A percentile compares a stretch with the other conserved stretches of the same genome.
Conservation (phyloP, 2,888 invertebrate species). For the Rhagonycha fulva region DNA sequence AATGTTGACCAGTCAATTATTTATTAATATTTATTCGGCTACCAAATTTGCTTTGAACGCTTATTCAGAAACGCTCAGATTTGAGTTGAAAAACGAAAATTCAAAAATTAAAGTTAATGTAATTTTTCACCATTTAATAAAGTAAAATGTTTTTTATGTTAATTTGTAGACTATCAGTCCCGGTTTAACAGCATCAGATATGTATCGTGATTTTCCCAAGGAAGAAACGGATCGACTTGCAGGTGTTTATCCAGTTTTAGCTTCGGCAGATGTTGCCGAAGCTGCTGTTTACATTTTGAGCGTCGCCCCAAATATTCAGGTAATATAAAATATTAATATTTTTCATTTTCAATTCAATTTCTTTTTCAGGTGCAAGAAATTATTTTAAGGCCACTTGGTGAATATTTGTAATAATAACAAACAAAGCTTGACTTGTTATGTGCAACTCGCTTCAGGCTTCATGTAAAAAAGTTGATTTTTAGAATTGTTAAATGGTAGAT, state of each 20-base stretch:
- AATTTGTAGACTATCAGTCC: slow-evolving; percentile 5
- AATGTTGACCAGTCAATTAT: neutral
- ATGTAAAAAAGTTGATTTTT: neutral
- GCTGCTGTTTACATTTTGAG: neutral
- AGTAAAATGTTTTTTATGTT: neutral
- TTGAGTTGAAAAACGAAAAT: slow-evolving; percentile 7
- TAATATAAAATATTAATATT: neutral
- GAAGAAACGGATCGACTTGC: neutral
- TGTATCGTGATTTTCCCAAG: neutral
- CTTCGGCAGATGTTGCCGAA: neutral
- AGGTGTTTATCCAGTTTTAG: slow-evolving; percentile 2
- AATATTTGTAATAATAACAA: neutral
- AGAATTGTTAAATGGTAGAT: neutral
- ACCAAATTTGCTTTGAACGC: slow-evolving; percentile 17
- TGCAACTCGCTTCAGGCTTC: neutral
- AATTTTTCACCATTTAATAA: neutral
- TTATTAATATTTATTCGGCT: slow-evolving; percentile 17
- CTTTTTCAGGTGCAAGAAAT: slow-evolving; percentile 15
- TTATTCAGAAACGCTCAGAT: neutral
- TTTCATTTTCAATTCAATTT: neutral
- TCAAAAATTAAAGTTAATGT: slow-evolving; percentile 16
- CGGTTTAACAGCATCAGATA: neutral
- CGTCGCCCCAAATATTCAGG: slow-evolving; percentile 8
- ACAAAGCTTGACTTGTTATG: neutral
- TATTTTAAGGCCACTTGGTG: slow-evolving; percentile 5